phyloP scores from a whole-genome alignment of 2,888 invertebrate genomes.

The Neria commutata region DNA sequence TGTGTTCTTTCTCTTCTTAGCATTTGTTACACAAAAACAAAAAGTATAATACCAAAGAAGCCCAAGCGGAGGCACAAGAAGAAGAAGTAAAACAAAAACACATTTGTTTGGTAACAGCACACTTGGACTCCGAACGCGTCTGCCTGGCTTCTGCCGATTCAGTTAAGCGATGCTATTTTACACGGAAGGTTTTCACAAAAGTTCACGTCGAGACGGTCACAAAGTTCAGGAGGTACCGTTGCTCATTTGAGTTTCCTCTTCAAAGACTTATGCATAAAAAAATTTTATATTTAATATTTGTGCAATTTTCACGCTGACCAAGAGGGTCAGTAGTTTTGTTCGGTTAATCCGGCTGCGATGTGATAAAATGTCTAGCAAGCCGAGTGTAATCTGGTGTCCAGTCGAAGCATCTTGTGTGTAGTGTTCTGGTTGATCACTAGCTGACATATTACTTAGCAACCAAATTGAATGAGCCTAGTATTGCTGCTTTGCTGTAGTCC shows the following conservation, averaged over 20 bases:
- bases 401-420: too few species aligned
- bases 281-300: too few species aligned
- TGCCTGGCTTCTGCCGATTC: conserved; percentile 32
- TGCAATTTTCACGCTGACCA: too few species aligned
- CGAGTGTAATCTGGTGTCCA: too few species aligned
- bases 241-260: too few species aligned
- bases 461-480: too few species aligned
- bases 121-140: conserved; percentile 29
- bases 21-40: conserved; percentile 3
- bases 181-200: conserved; percentile 43
- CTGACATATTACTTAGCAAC: too few species aligned
- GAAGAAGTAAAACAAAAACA: conserved; percentile 7
- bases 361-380: background rate
- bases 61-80: background rate
- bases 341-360: background rate
- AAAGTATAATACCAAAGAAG: conserved; percentile 10
- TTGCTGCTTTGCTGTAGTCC: too few species aligned
- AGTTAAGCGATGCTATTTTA: conserved; percentile 46
- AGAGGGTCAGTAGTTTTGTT: too few species aligned
- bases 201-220: conserved; percentile 32
- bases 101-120: conserved; percentile 5
- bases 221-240: conserved; percentile 36
- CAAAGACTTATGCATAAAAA: too few species aligned
- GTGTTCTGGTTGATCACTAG: too few species aligned
- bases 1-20: conserved; percentile 1